Evolutionary conservation across 2,113 vertebrate genomes (phyloP).

Genomic region (Zapus hudsonius): DNA sequence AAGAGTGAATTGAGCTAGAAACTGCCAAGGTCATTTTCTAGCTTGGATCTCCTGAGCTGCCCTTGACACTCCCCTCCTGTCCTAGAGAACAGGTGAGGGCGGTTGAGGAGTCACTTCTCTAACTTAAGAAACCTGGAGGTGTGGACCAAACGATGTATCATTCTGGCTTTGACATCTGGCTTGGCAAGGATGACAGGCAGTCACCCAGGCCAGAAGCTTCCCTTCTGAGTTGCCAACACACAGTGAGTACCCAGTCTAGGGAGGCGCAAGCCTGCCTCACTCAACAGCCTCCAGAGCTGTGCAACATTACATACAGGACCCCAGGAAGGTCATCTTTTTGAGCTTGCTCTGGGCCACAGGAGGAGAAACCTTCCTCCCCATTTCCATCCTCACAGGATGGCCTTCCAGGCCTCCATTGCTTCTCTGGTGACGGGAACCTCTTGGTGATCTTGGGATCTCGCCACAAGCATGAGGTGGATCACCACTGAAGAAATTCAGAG

Average conservation of each 20-base stretch:
- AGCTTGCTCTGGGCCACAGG: background rate
- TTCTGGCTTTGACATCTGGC: slow-evolving; percentile 31
- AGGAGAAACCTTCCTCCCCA: slow-evolving; percentile 10
- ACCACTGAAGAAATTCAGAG: slow-evolving; percentile 60
- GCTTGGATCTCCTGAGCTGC: background rate
- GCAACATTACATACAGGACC: background rate
- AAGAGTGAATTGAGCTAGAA: background rate
- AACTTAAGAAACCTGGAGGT: slow-evolving; percentile 13
- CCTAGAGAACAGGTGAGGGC: background rate
- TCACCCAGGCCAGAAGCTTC: background rate
- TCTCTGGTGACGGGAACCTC: slow-evolving; percentile 20
- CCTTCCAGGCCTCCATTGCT: slow-evolving; percentile 24
- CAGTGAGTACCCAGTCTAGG: background rate
- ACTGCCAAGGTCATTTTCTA: slow-evolving; percentile 32
- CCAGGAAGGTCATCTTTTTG: background rate
- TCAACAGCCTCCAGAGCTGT: background rate
- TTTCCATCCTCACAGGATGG: background rate
- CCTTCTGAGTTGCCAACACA: background rate
- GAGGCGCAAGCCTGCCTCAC: background rate
- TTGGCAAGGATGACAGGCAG: slow-evolving; percentile 30
- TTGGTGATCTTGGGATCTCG: slow-evolving; percentile 21
- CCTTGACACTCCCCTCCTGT: background rate
- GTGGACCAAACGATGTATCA: slow-evolving; percentile 38
- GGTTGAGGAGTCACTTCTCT: background rate
- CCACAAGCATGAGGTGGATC: slow-evolving; percentile 61